Evolutionary conservation across 1,140 invertebrate species (phyloP), one percentile per base, ranked within the genome.

Genomic region (Eriocheir sinensis): DNA sequence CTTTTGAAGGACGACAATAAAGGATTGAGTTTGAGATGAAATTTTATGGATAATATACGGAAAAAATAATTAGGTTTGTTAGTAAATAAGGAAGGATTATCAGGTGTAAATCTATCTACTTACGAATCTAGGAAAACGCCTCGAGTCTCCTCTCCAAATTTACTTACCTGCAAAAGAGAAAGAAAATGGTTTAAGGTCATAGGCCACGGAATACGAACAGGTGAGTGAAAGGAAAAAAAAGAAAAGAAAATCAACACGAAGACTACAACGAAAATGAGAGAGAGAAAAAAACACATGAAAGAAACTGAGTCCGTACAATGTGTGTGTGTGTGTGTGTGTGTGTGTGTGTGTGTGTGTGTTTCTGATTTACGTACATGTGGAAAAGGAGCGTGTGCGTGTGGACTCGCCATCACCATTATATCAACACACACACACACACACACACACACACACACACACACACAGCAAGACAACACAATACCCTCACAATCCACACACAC

Each of bases 111-210:
- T 48, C 4, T 48, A 48, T 48, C 15, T 48, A 48, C 44, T 48
- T 48, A 8, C 44, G 44, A 48, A 15, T 48, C 27, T n/a, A 72
- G n/a, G 27, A n/a, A 72, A 72, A n/a, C 1, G 60, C 6, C 21
- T 72, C 60, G n/a, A n/a, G 60, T n/a, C n/a, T 72, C 60, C 60
- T n/a, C 27, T 21, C 60, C 60, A 72, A 53, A 53, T 72, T 6
- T 21, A 72, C 60, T 72, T 72, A 72, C 60, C 60, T 72, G 60
- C 27, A 72, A 72, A n/a, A 72, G 60, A 72, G n/a, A 72, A n/a
- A 72, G 12, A 72, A n/a, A 72, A 72, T 72, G n/a, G n/a, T n/a
- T n/a, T n/a, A n/a, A n/a, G n/a, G n/a, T n/a, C n/a, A 72, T 53
- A 21, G 21, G 48, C 12, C 48, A 53, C n/a, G 21, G 21, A 53